phyloP scores from a whole-genome alignment of 1,140 invertebrate species.

The Diorhabda sublineata region DNA sequence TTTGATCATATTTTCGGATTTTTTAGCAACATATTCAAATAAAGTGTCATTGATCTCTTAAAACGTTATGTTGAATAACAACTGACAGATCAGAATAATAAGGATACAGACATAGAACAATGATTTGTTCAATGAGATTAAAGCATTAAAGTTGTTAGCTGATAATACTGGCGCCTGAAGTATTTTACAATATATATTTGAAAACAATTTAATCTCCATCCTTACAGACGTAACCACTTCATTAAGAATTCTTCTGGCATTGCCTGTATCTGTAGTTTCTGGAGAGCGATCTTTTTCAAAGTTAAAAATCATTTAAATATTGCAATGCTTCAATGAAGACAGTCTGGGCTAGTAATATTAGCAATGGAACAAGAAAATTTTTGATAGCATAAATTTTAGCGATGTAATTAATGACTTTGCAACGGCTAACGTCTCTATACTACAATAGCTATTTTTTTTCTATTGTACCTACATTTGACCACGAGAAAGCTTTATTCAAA shows the following conservation, averaged over 20 bases:
- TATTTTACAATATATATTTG: too few species aligned
- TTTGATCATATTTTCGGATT: constrained; percentile 16
- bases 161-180: constrained; percentile 11
- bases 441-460: constrained; percentile 12
- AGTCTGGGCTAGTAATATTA: constrained; percentile 7
- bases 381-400: too few species aligned
- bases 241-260: constrained; percentile 29
- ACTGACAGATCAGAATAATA: constrained; percentile 14
- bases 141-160: not conserved
- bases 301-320: constrained; percentile 25
- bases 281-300: too few species aligned
- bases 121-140: constrained; percentile 5
- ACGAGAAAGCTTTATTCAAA: too few species aligned
- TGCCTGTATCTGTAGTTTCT: too few species aligned
- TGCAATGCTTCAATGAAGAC: constrained; percentile 28
- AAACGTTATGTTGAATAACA: constrained; percentile 10
- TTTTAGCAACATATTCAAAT: constrained; percentile 10
- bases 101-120: constrained; percentile 9
- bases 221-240: constrained; percentile 3
- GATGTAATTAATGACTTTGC: constrained; percentile 14
- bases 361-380: too few species aligned
- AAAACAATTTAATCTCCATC: too few species aligned
- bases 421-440: constrained; percentile 8
- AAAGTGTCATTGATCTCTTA: constrained; percentile 11
- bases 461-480: not conserved